Conservation (phyloP, 2,888 invertebrate species). For the Poecilus cupreus region DNA sequence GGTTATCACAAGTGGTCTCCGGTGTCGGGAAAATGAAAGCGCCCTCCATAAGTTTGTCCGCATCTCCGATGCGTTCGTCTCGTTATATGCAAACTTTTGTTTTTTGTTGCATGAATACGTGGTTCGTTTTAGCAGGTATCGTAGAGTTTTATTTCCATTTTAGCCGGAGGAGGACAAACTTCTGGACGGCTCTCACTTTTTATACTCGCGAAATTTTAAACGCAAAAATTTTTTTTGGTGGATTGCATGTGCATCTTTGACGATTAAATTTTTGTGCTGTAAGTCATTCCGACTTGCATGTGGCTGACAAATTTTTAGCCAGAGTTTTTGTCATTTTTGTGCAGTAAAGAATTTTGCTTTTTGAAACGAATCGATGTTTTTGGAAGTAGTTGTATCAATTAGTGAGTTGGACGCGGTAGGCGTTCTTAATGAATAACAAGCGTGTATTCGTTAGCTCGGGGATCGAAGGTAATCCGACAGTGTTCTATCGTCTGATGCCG, state of each 20-base stretch:
- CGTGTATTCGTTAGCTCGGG: conserved; percentile 83
- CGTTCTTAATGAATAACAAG: conserved; percentile 35
- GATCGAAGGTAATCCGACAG: conserved; percentile 96
- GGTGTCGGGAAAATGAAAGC: conserved; percentile 14
- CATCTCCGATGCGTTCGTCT: conserved; percentile 44
- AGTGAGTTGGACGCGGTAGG: neutral
- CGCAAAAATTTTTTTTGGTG: conserved; percentile 55
- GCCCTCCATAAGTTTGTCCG: conserved; percentile 43
- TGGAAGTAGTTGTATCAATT: conserved; percentile 51
- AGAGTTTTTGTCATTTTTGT: conserved; percentile 60
- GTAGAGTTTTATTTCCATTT: conserved; percentile 55
- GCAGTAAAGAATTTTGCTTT: conserved; percentile 61
- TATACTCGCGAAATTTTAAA: conserved; percentile 20
- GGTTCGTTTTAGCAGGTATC: conserved; percentile 59
- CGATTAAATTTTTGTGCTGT: conserved; percentile 57
- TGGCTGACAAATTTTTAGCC: conserved; percentile 64
- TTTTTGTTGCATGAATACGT: conserved; percentile 62
- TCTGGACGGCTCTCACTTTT: conserved; percentile 46
- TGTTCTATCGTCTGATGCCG: conserved; percentile 96
- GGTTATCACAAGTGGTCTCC: neutral
- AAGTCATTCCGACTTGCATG: conserved; percentile 63
- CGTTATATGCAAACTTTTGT: conserved; percentile 60
- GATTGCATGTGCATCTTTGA: conserved; percentile 61
- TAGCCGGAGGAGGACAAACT: conserved; percentile 32
- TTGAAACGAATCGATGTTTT: conserved; percentile 60